Percentiles rank a stretch among this genome's conserved stretches.
phyloP scores from a whole-genome alignment of 1,140 invertebrate species.

The Papilio glaucus region DNA sequence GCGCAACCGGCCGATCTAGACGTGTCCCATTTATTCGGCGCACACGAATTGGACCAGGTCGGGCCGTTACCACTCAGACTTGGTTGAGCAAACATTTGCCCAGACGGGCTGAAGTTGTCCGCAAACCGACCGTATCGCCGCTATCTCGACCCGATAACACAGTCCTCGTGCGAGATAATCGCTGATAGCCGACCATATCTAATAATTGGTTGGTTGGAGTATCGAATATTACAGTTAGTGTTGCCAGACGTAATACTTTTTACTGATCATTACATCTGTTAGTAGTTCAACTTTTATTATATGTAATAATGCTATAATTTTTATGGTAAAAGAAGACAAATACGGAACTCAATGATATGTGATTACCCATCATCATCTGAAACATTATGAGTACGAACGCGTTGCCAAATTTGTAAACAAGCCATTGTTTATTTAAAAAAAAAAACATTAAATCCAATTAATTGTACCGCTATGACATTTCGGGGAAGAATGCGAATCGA shows the following conservation, averaged over 20 bases:
- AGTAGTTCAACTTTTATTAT: no score
- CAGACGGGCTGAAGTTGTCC: constrained; percentile 64
- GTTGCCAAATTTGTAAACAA: no score
- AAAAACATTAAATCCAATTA: no score
- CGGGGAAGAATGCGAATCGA: no score
- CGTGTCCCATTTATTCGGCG: constrained; percentile 31
- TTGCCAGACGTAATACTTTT: background rate
- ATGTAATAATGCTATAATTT: no score
- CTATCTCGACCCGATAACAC: constrained; percentile 55
- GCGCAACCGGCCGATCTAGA: background rate
- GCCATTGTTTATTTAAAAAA: no score
- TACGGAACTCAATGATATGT: no score
- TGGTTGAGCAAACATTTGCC: constrained; percentile 66
- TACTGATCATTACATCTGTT: no score
- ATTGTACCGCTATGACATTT: no score
- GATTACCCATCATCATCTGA: no score
- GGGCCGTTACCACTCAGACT: constrained; percentile 57
- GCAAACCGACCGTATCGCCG: constrained; percentile 65
- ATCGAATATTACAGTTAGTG: background rate
- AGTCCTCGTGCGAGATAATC: constrained; percentile 18
- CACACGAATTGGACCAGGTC: constrained; percentile 40
- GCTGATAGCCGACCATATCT: background rate
- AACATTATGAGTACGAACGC: no score
- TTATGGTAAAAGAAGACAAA: no score
- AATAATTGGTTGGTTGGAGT: background rate